Evolutionary conservation across 2,113 vertebrate species (phyloP).

Genomic region (Regulus satrapa): DNA sequence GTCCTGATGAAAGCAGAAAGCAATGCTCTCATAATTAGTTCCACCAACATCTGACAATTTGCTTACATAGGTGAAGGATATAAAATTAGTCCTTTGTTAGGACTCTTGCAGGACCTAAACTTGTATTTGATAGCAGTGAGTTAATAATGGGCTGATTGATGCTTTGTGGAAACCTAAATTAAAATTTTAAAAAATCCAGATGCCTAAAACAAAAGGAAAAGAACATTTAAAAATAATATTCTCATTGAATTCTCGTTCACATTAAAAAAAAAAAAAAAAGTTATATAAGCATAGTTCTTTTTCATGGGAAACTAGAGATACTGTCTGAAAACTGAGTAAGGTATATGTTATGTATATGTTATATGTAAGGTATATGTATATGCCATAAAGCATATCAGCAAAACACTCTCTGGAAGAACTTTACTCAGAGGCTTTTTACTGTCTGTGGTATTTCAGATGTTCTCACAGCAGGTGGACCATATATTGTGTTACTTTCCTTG

Average conservation of each 20-base stretch:
- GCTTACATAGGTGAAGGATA: not conserved
- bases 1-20: constrained; percentile 26
- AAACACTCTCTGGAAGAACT: constrained; percentile 1
- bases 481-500: constrained; percentile 23
- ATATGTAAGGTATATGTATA: not conserved
- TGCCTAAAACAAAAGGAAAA: not conserved
- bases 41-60: not conserved
- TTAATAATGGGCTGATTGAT: not conserved
- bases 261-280: not conserved
- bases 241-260: not conserved
- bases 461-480: constrained; percentile 20
- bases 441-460: constrained; percentile 30
- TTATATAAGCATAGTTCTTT: not conserved
- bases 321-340: not conserved
- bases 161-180: not conserved
- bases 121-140: not conserved
- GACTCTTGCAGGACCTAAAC: not conserved
- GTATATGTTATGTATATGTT: not conserved
- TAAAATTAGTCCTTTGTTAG: not conserved
- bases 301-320: not conserved
- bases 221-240: not conserved
- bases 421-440: constrained; percentile 15
- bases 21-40: not conserved
- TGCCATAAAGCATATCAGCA: not conserved
- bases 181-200: not conserved